Evolutionary conservation across 2,888 invertebrate species (phyloP).

Genomic region (Ariolimax columbianus): DNA sequence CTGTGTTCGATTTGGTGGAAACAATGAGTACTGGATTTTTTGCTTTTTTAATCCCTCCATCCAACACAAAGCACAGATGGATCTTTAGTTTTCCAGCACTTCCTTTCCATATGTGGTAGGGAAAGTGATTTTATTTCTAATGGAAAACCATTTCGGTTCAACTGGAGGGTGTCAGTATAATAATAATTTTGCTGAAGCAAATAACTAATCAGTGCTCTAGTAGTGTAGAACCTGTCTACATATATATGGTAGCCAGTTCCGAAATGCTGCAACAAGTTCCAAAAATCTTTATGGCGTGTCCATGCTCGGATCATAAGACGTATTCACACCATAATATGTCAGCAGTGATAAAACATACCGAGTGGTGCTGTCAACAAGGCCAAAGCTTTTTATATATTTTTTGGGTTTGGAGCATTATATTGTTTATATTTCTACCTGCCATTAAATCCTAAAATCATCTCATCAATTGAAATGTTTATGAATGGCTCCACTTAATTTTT

Average conservation of each 20-base stretch:
- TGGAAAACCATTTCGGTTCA: not conserved
- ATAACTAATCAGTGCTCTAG: not conserved
- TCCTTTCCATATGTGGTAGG: not conserved
- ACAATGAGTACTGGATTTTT: not conserved
- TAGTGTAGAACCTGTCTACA: not conserved
- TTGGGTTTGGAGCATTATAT: not conserved
- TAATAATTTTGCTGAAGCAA: not conserved
- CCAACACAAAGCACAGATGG: not conserved
- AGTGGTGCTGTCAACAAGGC: not conserved
- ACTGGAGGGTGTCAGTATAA: not conserved
- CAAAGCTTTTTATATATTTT: not conserved
- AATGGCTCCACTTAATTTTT: not conserved
- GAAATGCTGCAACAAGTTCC: not conserved
- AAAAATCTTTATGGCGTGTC: not conserved
- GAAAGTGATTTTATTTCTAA: not conserved
- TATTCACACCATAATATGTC: not conserved
- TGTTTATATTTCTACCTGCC: not conserved
- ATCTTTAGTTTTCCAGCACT: not conserved
- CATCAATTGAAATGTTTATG: not conserved
- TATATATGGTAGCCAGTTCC: not conserved
- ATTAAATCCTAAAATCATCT: not conserved
- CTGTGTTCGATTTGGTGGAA: not conserved
- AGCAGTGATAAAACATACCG: not conserved
- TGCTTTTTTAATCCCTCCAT: not conserved
- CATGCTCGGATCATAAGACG: not conserved